These are phyloP conservation scores for Taenaris catops DNA, from an alignment of 2,888 invertebrate genomes.

Conservation along the genomic window DNA sequence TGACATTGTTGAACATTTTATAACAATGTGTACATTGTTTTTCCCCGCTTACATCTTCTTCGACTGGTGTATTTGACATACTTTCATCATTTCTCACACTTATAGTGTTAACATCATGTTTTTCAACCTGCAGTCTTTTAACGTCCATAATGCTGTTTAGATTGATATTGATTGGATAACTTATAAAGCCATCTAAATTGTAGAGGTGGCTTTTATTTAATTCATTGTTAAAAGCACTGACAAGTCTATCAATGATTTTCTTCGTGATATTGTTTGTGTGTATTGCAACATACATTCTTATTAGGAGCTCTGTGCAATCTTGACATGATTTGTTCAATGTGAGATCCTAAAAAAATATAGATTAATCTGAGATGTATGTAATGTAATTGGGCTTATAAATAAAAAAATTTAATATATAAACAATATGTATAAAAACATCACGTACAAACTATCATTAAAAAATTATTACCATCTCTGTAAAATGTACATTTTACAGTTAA, in stretches of 20 bases:
- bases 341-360: constrained; percentile 40
- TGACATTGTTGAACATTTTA: constrained; percentile 37
- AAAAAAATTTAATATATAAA: no score
- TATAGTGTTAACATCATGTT: no score
- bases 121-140: constrained; percentile 2
- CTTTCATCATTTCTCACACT: constrained; percentile 2
- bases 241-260: constrained; percentile 21
- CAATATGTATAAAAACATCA: no score
- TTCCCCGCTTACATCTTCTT: constrained; percentile 29
- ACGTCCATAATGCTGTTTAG: constrained; percentile 4
- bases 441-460: no score
- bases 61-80: constrained; percentile 7
- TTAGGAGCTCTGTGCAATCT: constrained; percentile 34
- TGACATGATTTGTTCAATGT: constrained; percentile 35
- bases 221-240: constrained; percentile 28
- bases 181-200: constrained; percentile 11
- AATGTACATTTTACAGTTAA: no score
- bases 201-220: constrained; percentile 17
- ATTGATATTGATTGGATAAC: constrained; percentile 15
- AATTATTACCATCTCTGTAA: no score
- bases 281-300: constrained; percentile 35
- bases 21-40: constrained; percentile 40
- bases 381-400: no score
- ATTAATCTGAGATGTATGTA: no score
- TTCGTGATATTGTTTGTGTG: constrained; percentile 30